These are phyloP conservation scores for Philereme transversata DNA, from an alignment of 2,888 invertebrate genomes.

Conservation along the genomic window DNA sequence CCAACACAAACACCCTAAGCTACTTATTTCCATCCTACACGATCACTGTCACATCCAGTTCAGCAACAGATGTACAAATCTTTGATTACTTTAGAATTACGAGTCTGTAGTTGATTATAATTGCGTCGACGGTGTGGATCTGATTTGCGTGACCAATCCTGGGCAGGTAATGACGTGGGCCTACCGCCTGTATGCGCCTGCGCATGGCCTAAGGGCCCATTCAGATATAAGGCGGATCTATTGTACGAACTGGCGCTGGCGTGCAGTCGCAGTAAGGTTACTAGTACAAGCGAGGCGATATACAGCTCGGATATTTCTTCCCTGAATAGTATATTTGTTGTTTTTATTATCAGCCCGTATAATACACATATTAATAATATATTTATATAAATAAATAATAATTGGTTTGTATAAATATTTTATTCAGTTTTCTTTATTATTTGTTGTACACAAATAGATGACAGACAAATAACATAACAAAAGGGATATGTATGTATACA, in stretches of 20 bases:
- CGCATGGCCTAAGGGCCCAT: conserved; percentile 31
- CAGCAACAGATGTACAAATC: conserved; percentile 68
- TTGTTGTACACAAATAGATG: no score
- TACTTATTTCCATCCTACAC: conserved; percentile 16
- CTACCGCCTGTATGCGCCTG: conserved; percentile 59
- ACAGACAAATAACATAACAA: no score
- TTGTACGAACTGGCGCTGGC: not conserved
- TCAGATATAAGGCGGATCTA: conserved; percentile 2
- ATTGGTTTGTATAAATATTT: no score
- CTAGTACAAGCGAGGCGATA: no score
- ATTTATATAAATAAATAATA: no score
- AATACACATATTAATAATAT: no score
- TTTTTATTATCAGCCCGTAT: no score
- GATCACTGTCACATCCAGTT: conserved; percentile 41
- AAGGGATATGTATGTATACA: no score
- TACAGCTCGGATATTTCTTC: no score
- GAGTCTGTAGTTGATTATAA: conserved; percentile 80
- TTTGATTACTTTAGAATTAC: conserved; percentile 82
- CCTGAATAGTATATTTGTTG: no score
- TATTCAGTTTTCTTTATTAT: no score
- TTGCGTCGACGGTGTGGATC: conserved; percentile 78
- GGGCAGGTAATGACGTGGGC: conserved; percentile 71
- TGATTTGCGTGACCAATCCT: conserved; percentile 81
- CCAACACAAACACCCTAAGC: not conserved
- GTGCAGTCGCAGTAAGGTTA: no score